Percentiles rank a stretch among this genome's conserved stretches.
phyloP scores from a whole-genome alignment of 92 coral and sea anemone genomes.

The Phenganax subtilis region DNA sequence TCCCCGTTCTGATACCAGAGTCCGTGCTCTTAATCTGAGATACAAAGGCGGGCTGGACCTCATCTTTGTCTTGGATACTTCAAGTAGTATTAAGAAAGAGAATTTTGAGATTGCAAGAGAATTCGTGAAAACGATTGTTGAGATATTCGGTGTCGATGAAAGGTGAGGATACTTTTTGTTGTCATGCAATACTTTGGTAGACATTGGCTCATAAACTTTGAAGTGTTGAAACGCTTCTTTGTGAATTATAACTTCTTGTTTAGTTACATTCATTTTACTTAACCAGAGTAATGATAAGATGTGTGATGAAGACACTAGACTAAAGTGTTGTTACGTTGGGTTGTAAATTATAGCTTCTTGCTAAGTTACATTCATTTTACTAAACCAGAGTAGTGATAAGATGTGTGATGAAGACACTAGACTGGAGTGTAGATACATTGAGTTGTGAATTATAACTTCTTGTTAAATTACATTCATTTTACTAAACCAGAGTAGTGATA shows the following conservation, averaged over 20 bases:
- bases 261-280: neutral
- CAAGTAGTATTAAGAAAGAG: constrained; percentile 54
- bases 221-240: neutral
- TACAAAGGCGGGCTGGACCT: constrained; percentile 67
- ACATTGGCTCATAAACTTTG: too few relatives aligned
- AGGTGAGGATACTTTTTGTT: neutral
- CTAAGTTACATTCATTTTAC: neutral
- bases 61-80: constrained; percentile 69
- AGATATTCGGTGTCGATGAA: constrained; percentile 45
- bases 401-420: too few relatives aligned
- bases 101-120: constrained; percentile 50
- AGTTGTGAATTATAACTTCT: too few relatives aligned
- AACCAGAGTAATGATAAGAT: too few relatives aligned
- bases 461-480: neutral
- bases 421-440: too few relatives aligned
- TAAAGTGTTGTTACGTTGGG: neutral
- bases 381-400: too few relatives aligned
- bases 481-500: neutral
- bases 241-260: neutral
- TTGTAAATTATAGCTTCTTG: neutral
- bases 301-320: too few relatives aligned
- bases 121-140: constrained; percentile 52
- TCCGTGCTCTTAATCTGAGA: constrained; percentile 49
- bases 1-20: constrained; percentile 42
- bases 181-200: neutral